phyloP scores from a whole-genome alignment of 2,797 vertebrate species.

The Todus mexicanus region DNA sequence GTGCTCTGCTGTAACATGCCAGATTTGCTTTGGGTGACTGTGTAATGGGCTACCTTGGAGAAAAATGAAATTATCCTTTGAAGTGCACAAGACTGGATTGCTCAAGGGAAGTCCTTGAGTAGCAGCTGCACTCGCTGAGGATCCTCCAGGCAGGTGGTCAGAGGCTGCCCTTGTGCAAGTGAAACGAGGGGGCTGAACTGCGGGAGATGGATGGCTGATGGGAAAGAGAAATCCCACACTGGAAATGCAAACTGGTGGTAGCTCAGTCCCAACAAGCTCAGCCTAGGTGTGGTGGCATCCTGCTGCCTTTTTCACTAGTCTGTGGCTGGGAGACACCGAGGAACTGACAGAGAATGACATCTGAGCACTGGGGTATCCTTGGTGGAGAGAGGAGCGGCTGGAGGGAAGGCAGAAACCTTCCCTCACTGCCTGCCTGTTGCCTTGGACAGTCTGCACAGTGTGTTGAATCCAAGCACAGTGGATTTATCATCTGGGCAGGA shows the following conservation, averaged over 20 bases:
- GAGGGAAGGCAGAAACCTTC: neutral
- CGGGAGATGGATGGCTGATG: accelerated
- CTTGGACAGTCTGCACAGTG: neutral
- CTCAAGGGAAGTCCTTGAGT: neutral
- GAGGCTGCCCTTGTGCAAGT: neutral
- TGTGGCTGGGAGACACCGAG: neutral
- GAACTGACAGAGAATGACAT: neutral
- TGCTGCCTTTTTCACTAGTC: neutral
- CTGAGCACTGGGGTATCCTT: neutral
- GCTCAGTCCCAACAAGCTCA: neutral
- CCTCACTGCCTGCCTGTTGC: neutral
- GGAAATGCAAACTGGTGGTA: neutral
- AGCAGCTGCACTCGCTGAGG: neutral
- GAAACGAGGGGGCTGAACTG: neutral
- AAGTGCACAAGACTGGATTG: neutral
- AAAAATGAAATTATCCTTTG: neutral
- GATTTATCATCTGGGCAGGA: neutral
- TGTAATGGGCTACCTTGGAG: neutral
- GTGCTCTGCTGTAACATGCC: neutral
- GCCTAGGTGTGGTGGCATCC: neutral
- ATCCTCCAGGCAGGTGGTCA: neutral
- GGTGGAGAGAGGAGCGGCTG: neutral
- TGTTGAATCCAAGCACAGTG: neutral
- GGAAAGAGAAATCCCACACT: neutral
- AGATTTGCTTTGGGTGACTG: neutral